A percentile compares a stretch with the other conserved stretches of the same genome.
Evolutionary conservation across 92 coral and sea anemone genomes (phyloP).

Genomic region (Porites rus): DNA sequence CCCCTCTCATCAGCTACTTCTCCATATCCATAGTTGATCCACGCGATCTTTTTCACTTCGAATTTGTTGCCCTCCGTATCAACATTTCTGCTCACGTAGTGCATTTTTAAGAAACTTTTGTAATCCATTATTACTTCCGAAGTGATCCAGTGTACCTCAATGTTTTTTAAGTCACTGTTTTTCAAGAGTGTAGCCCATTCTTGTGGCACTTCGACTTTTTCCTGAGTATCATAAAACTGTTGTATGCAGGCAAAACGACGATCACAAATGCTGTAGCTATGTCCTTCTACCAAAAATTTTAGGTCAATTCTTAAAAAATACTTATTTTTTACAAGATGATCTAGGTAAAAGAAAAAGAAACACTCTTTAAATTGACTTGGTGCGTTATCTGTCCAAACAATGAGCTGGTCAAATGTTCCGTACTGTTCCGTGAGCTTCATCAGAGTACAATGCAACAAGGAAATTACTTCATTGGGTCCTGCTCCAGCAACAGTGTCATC

Average conservation of each 20-base stretch:
- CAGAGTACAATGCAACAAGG: no score
- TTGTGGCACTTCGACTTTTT: not conserved
- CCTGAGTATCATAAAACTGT: not conserved
- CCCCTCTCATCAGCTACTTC: not conserved
- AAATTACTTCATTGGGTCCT: no score
- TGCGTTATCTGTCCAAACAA: not conserved
- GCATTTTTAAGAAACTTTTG: not conserved
- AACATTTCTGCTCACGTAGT: not conserved
- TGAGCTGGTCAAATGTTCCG: no score
- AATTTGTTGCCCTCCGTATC: not conserved
- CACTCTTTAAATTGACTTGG: not conserved
- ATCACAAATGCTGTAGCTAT: not conserved
- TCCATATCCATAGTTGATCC: not conserved
- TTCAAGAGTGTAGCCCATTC: not conserved
- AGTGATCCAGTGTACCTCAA: not conserved
- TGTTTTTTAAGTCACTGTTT: not conserved
- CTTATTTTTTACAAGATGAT: not conserved
- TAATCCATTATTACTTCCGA: not conserved
- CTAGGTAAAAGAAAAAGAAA: not conserved
- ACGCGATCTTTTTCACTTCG: not conserved
- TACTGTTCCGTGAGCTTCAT: no score
- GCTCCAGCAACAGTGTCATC: no score
- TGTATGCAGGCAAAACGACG: conserved; percentile 1
- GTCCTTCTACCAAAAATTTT: not conserved
- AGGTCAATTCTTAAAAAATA: not conserved